Evolutionary conservation across 1,140 invertebrate species (phyloP).

Genomic region (Apolygus lucorum): DNA sequence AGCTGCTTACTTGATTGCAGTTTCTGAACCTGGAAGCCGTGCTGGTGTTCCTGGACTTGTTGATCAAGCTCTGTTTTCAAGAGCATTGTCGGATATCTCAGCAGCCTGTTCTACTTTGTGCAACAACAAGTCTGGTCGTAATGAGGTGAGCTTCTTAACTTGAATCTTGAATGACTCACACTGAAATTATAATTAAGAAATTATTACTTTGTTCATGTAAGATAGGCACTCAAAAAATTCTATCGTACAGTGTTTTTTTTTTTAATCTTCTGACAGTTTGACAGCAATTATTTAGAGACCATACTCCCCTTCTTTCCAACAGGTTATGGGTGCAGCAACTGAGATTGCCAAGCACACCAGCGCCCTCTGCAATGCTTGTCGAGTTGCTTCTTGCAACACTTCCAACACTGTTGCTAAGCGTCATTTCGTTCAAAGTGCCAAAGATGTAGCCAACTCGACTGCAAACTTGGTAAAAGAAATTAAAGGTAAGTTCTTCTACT

Average conservation of each 20-base stretch:
- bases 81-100: slow-evolving; percentile 82
- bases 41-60: slow-evolving; percentile 84
- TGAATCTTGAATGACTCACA: slow-evolving; percentile 1
- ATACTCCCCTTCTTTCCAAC: slow-evolving; percentile 32
- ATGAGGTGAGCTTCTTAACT: slow-evolving; percentile 53
- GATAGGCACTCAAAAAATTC: neutral
- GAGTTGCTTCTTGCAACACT: slow-evolving; percentile 84
- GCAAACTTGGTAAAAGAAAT: slow-evolving; percentile 90
- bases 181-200: slow-evolving; percentile 2
- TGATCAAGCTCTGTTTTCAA: slow-evolving; percentile 79
- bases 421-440: slow-evolving; percentile 95
- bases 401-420: slow-evolving; percentile 87
- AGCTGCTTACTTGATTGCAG: slow-evolving; percentile 87
- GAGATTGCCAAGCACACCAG: slow-evolving; percentile 94
- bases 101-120: slow-evolving; percentile 73
- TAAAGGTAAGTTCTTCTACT: slow-evolving; percentile 55
- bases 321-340: slow-evolving; percentile 82
- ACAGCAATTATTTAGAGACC: neutral
- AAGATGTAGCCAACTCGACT: slow-evolving; percentile 94
- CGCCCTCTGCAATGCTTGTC: slow-evolving; percentile 87
- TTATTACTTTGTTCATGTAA: neutral
- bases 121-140: slow-evolving; percentile 67
- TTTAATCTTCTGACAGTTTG: no score
- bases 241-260: neutral
- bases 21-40: slow-evolving; percentile 82